Conservation (phyloP, 2,888 invertebrate species). For the Megamerina dolium region DNA sequence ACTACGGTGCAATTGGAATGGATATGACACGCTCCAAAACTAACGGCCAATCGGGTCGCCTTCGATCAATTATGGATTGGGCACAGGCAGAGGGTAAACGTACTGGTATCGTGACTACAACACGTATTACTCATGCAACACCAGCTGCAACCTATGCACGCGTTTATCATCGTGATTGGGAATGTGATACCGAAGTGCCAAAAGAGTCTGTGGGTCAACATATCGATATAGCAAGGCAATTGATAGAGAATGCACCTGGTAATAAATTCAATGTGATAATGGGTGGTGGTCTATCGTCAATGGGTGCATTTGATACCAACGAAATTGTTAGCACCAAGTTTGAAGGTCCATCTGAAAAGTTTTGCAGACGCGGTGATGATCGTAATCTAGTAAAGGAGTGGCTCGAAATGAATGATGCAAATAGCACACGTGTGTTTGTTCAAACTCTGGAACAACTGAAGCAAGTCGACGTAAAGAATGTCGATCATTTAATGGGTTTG, state of each 20-base stretch:
- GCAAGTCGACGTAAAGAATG: slow-evolving; percentile 43
- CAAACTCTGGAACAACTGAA: slow-evolving; percentile 46
- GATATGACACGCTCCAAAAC: slow-evolving; percentile 33
- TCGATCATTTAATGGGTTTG: slow-evolving; percentile 53
- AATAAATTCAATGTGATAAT: slow-evolving; percentile 58
- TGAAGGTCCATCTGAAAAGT: slow-evolving; percentile 35
- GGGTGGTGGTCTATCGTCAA: slow-evolving; percentile 56
- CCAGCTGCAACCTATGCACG: slow-evolving; percentile 58
- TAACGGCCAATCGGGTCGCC: slow-evolving; percentile 47
- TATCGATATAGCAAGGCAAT: slow-evolving; percentile 58
- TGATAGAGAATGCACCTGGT: slow-evolving; percentile 58
- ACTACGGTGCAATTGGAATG: slow-evolving; percentile 55
- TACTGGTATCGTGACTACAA: slow-evolving; percentile 62
- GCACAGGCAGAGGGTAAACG: slow-evolving; percentile 55
- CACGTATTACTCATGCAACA: slow-evolving; percentile 61
- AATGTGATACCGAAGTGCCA: slow-evolving; percentile 52
- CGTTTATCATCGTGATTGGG: slow-evolving; percentile 56
- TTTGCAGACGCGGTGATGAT: slow-evolving; percentile 53
- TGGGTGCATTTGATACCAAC: slow-evolving; percentile 42
- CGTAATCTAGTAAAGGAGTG: slow-evolving; percentile 56
- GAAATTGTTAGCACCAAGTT: slow-evolving; percentile 30
- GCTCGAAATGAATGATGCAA: slow-evolving; percentile 37
- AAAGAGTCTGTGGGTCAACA: slow-evolving; percentile 44
- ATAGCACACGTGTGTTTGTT: slow-evolving; percentile 41
- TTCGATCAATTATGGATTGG: slow-evolving; percentile 55